phyloP scores from a whole-genome alignment of 2,113 vertebrate species.

The Mirounga angustirostris region DNA sequence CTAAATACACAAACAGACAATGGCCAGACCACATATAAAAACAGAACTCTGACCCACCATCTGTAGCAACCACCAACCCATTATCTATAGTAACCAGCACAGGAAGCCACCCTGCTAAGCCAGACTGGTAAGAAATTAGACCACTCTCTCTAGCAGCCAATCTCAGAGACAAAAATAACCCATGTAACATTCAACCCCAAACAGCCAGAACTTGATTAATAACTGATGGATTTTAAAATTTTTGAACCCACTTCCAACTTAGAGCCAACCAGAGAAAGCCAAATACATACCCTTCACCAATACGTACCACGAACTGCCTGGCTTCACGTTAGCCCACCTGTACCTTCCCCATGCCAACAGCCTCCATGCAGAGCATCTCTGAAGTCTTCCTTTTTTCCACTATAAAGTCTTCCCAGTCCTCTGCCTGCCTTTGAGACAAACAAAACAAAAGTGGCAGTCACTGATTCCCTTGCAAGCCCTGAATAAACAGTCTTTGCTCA shows the following conservation, averaged over 20 bases:
- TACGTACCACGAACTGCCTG: neutral
- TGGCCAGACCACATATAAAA: neutral
- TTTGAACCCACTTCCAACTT: neutral
- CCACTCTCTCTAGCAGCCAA: neutral
- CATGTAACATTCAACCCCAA: neutral
- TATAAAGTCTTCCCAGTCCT: neutral
- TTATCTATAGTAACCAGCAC: neutral
- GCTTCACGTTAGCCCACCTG: neutral
- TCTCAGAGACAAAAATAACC: neutral
- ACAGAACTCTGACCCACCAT: neutral
- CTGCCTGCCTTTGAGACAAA: neutral
- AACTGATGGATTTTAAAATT: neutral
- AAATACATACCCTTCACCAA: neutral
- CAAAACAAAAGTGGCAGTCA: neutral
- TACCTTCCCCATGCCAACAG: neutral
- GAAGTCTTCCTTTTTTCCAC: neutral
- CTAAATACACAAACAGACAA: neutral
- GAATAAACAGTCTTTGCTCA: conserved; percentile 9
- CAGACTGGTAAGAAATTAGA: neutral
- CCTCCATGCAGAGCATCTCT: neutral
- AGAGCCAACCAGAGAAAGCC: neutral
- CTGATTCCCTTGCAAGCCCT: neutral
- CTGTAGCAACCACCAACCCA: neutral
- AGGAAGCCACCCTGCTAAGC: neutral
- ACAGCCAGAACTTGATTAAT: neutral